Percentiles rank a stretch among this genome's conserved stretches.
Conservation (phyloP, 1,140 invertebrate genomes). For the Dysdera silvatica region DNA sequence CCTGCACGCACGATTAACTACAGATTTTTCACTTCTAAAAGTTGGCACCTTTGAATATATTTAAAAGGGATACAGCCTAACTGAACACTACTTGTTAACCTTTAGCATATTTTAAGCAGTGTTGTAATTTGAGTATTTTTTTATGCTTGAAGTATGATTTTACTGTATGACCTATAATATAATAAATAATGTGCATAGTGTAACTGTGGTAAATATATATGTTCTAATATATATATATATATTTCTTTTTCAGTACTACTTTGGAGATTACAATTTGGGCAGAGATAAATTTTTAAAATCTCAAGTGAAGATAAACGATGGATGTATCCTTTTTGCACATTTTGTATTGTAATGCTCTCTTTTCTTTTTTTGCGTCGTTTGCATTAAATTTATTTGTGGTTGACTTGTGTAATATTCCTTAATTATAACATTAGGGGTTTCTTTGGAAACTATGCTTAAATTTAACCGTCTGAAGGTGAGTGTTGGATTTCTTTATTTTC, state of each 20-base stretch:
- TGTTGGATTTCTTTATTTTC: neutral
- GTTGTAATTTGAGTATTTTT: no score
- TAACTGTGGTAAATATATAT: no score
- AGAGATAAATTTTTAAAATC: constrained; percentile 82
- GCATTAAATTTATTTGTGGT: constrained; percentile 4
- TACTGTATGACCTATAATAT: no score
- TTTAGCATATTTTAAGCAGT: no score
- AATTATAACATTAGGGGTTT: constrained; percentile 52
- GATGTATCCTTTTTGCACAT: constrained; percentile 55
- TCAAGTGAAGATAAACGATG: constrained; percentile 73
- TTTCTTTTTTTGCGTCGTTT: neutral
- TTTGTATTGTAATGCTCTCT: neutral
- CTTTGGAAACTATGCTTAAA: constrained; percentile 69
- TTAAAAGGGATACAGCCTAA: no score
- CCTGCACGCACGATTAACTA: no score
- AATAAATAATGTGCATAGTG: no score
- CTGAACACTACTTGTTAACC: no score
- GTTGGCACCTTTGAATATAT: no score
- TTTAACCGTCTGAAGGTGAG: constrained; percentile 70
- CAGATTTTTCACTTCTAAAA: no score
- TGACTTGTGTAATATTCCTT: constrained; percentile 6
- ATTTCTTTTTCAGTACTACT: constrained; percentile 57
- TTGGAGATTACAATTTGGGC: constrained; percentile 78
- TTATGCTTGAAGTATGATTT: no score
- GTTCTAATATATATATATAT: constrained; percentile 7